Evolutionary conservation across 2,888 invertebrate genomes (phyloP).

Genomic region (Meghimatium bilineatum): DNA sequence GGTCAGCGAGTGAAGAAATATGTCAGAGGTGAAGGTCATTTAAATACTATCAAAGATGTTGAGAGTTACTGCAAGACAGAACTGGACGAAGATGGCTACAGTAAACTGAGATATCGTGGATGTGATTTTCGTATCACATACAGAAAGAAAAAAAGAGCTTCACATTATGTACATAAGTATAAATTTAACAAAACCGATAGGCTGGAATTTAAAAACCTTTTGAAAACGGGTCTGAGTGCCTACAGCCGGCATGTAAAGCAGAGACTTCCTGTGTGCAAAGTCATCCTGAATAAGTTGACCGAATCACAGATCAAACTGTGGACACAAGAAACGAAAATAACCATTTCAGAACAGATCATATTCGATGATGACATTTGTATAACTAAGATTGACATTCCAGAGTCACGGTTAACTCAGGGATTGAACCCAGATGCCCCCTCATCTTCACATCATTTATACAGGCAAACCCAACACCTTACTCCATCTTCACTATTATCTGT

Average conservation of each 20-base stretch:
- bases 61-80: slow-evolving; percentile 58
- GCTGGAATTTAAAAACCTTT: slow-evolving; percentile 53
- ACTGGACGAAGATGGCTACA: slow-evolving; percentile 52
- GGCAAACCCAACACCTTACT: background rate
- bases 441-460: slow-evolving; percentile 3
- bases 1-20: slow-evolving; percentile 65
- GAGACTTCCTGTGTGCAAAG: slow-evolving; percentile 54
- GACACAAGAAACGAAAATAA: slow-evolving; percentile 57
- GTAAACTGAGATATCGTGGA: slow-evolving; percentile 58
- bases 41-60: slow-evolving; percentile 55
- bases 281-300: slow-evolving; percentile 53
- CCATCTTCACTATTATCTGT: background rate
- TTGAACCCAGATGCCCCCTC: slow-evolving; percentile 2
- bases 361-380: slow-evolving; percentile 56
- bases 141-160: slow-evolving; percentile 57
- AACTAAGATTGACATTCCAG: slow-evolving; percentile 53
- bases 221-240: slow-evolving; percentile 57
- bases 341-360: slow-evolving; percentile 48
- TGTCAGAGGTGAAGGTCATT: slow-evolving; percentile 56
- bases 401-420: slow-evolving; percentile 33
- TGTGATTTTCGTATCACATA: slow-evolving; percentile 60
- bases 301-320: slow-evolving; percentile 57
- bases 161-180: slow-evolving; percentile 59
- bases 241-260: slow-evolving; percentile 51
- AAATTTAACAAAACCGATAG: slow-evolving; percentile 60